Percentiles rank a stretch among this genome's conserved stretches.
Evolutionary conservation across 2,113 vertebrate genomes (phyloP).

Genomic region (Myotis brandtii): DNA sequence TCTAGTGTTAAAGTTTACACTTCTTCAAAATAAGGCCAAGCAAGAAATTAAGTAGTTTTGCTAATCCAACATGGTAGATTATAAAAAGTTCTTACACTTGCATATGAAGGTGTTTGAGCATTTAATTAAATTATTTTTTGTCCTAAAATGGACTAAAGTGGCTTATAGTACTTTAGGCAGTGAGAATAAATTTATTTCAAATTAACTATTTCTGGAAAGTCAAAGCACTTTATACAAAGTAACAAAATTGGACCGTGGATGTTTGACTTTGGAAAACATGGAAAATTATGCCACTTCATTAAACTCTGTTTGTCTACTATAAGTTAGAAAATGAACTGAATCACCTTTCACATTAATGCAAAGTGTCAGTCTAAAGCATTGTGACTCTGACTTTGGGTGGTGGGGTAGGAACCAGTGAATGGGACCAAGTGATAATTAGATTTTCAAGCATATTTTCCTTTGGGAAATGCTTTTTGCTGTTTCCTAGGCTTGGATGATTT

Average conservation of each 20-base stretch:
- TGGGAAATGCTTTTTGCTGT: not conserved
- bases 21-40: constrained; percentile 30
- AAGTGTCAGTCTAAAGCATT: not conserved
- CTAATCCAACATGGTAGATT: constrained; percentile 1
- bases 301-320: not conserved
- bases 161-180: not conserved
- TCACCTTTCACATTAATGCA: not conserved
- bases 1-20: constrained; percentile 29
- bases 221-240: not conserved
- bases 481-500: constrained; percentile 1
- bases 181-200: constrained; percentile 54
- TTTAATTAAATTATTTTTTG: constrained; percentile 47
- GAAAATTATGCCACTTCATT: not conserved
- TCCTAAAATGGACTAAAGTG: constrained; percentile 46
- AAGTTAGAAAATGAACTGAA: constrained; percentile 38
- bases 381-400: not conserved
- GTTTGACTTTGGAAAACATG: constrained; percentile 45
- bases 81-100: constrained; percentile 24
- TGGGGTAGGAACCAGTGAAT: not conserved
- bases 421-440: not conserved
- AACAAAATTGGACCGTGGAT: constrained; percentile 12
- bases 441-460: not conserved
- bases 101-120: not conserved
- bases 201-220: constrained; percentile 57
- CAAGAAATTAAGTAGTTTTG: constrained; percentile 33